Percentiles rank a stretch among this genome's conserved stretches.
Conservation (phyloP, 1,140 invertebrate species). For the Zeugodacus cucurbitae region DNA sequence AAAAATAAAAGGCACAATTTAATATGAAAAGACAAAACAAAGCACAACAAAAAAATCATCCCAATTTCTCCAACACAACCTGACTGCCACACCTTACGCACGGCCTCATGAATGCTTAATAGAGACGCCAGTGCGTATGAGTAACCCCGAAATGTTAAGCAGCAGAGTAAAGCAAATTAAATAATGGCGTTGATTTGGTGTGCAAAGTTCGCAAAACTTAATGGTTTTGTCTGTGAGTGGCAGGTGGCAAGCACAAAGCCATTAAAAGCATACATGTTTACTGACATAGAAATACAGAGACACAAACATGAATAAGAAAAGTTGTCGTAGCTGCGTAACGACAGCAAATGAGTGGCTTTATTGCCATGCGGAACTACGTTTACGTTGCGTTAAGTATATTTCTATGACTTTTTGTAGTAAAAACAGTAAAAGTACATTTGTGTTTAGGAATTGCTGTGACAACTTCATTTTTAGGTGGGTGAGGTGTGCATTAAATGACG, state of each 20-base stretch:
- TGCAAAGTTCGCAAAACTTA: neutral
- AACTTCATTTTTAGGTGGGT: too few relatives aligned
- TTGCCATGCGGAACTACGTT: neutral
- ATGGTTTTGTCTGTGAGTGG: neutral
- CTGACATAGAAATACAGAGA: neutral
- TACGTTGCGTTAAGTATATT: neutral
- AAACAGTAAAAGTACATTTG: neutral
- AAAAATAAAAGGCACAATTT: too few relatives aligned
- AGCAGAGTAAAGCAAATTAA: neutral
- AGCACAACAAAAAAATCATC: neutral
- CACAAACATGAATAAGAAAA: too few relatives aligned
- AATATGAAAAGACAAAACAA: too few relatives aligned
- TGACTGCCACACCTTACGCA: neutral
- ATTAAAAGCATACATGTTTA: neutral
- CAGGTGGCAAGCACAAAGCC: neutral
- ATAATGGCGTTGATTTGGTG: neutral
- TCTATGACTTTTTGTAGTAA: neutral
- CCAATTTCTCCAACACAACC: neutral
- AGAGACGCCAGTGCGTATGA: neutral
- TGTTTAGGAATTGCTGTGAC: neutral
- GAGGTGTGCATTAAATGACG: too few relatives aligned
- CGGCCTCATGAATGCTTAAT: neutral
- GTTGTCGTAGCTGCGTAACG: too few relatives aligned
- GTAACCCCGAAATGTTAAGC: neutral
- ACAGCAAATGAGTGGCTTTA: neutral